Evolutionary conservation across 92 coral and sea anemone genomes (phyloP), one percentile per base, ranked within the genome.

Genomic region (Nematostella vectensis): DNA sequence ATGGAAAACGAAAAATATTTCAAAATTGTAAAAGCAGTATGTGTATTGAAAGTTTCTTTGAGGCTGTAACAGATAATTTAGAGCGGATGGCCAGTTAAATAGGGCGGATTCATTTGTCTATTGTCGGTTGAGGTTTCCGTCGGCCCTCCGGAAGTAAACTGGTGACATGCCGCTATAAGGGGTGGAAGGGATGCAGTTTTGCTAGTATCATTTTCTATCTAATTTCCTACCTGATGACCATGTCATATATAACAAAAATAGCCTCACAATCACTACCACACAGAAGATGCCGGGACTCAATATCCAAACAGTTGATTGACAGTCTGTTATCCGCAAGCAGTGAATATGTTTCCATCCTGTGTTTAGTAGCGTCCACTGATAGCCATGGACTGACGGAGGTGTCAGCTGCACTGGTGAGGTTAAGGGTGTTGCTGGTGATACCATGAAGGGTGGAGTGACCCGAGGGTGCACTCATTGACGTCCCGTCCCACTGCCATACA

Each of bases 401-500:
- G 16, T 59, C 61, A 15, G 81, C 63, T 2, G 65, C 84, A 17
- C 72, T 85, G 3, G 50, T 59, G 11, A 80, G 83, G 12, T 57
- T 61, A 12, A 54, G 26, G 9, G 38, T 52, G 17, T 4, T 4
- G 12, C 18, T 11, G 4, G 70, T 48, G 16, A 57, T 36, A 27
- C 63, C 61, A 58, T 69, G 42, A 28, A 65, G 65, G 55, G 30
- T 80, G 37, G 80, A 25, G 21, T 70, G 69, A 31, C 74, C 62
- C 8, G 65, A 50, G 23, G 72, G 48, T 6, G 71, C 48, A 13
- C 79, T 83, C 80, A 93, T 83, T 3, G 96, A 78, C 9, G 99
- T 71, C 3, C 99, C 99, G 65, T 93, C 95, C 99, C 99, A 93
- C 59, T 87, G 99, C 96, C 99, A 93, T 15, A 93, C 50, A 25